Evolutionary conservation across 2,797 vertebrate species (phyloP).

Genomic region (Sciurus carolinensis): DNA sequence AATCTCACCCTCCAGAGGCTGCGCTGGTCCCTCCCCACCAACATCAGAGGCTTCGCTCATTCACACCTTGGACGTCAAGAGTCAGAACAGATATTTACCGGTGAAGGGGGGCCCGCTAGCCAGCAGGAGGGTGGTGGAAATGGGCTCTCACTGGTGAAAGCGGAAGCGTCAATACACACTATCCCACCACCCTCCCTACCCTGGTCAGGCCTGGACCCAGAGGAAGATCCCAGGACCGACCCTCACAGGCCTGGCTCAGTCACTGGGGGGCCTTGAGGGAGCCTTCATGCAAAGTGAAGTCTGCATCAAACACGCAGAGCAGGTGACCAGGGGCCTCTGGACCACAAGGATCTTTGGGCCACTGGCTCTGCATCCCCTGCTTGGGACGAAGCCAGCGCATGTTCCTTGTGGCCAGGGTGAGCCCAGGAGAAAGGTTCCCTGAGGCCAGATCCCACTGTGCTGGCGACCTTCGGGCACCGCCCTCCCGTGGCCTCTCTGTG

Average conservation of each 20-base stretch:
- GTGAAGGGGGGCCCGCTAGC: background rate
- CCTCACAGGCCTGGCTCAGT: accelerated
- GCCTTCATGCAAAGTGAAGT: background rate
- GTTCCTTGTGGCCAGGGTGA: background rate
- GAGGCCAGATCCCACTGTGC: background rate
- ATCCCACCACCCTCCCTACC: accelerated
- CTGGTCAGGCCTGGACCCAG: background rate
- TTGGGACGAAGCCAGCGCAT: no score
- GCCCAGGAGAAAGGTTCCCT: background rate
- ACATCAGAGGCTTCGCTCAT: background rate
- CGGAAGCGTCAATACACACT: accelerated
- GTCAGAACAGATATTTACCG: background rate
- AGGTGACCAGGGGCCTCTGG: background rate
- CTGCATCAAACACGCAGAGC: background rate
- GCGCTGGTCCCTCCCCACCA: background rate
- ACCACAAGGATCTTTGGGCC: no score
- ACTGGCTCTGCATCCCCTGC: accelerated
- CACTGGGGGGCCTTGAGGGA: background rate
- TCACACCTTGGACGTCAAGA: background rate
- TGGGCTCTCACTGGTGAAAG: background rate
- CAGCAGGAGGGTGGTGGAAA: background rate
- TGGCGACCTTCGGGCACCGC: background rate
- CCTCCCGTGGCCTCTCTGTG: background rate
- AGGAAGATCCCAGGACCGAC: background rate
- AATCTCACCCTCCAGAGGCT: background rate